phyloP scores from a whole-genome alignment of 2,888 invertebrate genomes.

The Drosophila multiciliata region DNA sequence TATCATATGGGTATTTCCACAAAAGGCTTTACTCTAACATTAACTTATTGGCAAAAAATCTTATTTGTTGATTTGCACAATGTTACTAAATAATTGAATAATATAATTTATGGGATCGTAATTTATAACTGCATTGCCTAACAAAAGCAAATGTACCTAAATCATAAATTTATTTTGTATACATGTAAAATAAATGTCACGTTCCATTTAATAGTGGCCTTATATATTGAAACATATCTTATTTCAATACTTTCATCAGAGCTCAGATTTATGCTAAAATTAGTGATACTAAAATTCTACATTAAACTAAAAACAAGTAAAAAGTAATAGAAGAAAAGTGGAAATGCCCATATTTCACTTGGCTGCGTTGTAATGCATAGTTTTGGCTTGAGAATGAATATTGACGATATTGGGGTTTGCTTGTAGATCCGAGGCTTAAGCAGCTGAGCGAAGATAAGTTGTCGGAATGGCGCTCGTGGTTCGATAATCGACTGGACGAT shows the following conservation, averaged over 20 bases:
- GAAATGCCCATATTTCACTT: slow-evolving; percentile 9
- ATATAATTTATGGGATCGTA: background rate
- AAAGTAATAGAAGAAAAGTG: background rate
- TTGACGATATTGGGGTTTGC: slow-evolving; percentile 67
- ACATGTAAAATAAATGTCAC: background rate
- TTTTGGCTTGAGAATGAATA: slow-evolving; percentile 39
- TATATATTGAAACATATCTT: background rate
- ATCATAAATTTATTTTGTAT: background rate
- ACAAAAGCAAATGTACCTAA: background rate
- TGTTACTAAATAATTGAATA: background rate
- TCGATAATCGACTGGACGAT: slow-evolving; percentile 92
- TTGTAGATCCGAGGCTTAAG: slow-evolving; percentile 92
- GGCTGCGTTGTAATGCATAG: slow-evolving; percentile 24
- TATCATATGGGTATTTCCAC: background rate
- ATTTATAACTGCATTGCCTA: slow-evolving; percentile 1
- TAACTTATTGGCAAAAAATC: background rate
- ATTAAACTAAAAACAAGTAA: background rate
- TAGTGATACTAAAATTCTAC: background rate
- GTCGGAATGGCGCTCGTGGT: slow-evolving; percentile 91
- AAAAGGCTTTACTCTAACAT: background rate
- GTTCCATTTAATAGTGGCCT: background rate
- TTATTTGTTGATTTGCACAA: background rate
- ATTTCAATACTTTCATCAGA: background rate
- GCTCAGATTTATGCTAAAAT: background rate
- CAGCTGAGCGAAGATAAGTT: slow-evolving; percentile 90